A percentile compares a stretch with the other conserved stretches of the same genome.
phyloP scores from a whole-genome alignment of 2,797 vertebrate genomes.

The Salmo trutta region DNA sequence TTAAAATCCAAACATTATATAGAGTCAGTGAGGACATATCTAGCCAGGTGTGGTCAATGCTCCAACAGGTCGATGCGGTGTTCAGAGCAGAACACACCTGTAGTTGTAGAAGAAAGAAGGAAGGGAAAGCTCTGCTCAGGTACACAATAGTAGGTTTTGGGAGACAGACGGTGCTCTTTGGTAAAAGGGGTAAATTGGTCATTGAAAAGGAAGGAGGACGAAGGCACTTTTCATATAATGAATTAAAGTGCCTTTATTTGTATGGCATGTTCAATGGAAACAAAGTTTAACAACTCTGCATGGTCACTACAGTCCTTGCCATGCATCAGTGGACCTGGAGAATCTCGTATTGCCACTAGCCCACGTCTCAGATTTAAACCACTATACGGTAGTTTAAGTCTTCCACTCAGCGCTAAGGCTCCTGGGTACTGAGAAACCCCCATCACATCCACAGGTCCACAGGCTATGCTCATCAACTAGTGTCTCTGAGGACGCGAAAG shows the following conservation, averaged over 20 bases:
- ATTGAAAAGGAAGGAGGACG: too few species aligned
- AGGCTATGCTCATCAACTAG: slow-evolving; percentile 44
- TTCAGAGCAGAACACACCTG: neutral
- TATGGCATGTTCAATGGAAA: too few species aligned
- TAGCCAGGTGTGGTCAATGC: neutral
- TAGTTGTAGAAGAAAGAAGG: too few species aligned
- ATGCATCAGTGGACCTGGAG: neutral
- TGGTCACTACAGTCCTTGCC: neutral
- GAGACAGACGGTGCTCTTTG: too few species aligned
- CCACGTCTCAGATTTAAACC: neutral
- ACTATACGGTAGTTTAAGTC: neutral
- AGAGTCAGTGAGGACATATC: neutral
- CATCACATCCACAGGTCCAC: slow-evolving; percentile 31
- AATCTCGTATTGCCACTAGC: neutral
- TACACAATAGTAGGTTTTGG: too few species aligned
- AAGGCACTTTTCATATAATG: too few species aligned
- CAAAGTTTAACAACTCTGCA: too few species aligned
- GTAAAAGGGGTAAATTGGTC: too few species aligned
- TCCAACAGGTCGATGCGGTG: neutral
- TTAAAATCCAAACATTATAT: neutral
- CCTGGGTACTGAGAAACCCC: neutral
- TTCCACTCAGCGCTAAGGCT: neutral
- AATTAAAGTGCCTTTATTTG: too few species aligned
- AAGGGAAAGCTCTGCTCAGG: too few species aligned
- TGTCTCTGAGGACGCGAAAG: slow-evolving; percentile 35